Base-by-base conservation (phyloP, 2,888 invertebrate genomes). In the Cryptus viduatorius region DNA sequence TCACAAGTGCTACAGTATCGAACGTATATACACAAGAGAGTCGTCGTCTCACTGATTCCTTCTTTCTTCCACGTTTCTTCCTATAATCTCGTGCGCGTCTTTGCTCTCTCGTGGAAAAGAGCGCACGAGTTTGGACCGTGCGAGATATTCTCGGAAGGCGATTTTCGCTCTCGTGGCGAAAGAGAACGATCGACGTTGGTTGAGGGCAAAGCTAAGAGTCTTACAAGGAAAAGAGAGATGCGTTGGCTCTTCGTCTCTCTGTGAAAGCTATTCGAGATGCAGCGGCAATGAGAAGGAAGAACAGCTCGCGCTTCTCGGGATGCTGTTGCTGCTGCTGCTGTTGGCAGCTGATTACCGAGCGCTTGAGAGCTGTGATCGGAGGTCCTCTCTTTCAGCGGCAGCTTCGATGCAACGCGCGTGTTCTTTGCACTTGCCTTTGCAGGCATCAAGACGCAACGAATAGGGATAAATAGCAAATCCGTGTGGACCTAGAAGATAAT, bases 91-190 rank as follows among this genome's bases (percentile, higher is more conserved):
- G 16, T 44, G 84, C 87, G 82, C 86, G 85, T 84, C 85, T 85
- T 65, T 48, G 56, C 50, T 65, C 78, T 80, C 79, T 64, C 29
- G 16, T 10, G 2, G 79, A 69, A 24, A 61, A 29, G 29, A 61
- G 31, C 59, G 69, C n/a, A 46, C 73, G 77, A 72, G 44, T 37
- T 37, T 37, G 19, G 42, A 31, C 16, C 79, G 44, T 48, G 48
- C 59, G 73, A 68, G 71, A 68, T 73, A 88, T 92, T 92, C 92
- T 88, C 68, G 87, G 92, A 92, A 92, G 88, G 83, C 89, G 88
- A 92, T 92, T 92, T 91, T 89, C 89, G 89, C 88, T 80, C 88
- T 80, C 77, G 75, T 81, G 69, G 50, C 65, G 82, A 86, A 73
- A 59, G 42, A 24, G 24, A 86, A 69, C 67, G 53, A 24, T 80